These are phyloP conservation scores for Lontra canadensis DNA, from an alignment of 2,113 vertebrate species.

Conservation along the genomic window DNA sequence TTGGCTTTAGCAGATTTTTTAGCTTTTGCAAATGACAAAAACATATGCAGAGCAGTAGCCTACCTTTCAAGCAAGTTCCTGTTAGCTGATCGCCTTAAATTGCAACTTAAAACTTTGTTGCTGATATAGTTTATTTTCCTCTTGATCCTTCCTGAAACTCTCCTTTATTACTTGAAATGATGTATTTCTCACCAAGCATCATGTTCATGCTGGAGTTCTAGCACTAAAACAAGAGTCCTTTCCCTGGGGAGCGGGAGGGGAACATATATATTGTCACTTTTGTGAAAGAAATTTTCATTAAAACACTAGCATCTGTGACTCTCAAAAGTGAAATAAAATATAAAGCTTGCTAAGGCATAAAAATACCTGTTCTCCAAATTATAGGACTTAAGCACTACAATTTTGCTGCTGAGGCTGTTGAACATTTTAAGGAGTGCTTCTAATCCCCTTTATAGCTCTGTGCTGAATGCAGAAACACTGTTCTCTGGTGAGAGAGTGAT, in stretches of 20 bases:
- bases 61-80: slow-evolving; percentile 10
- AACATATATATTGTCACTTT: slow-evolving; percentile 18
- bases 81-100: slow-evolving; percentile 55
- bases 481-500: not conserved
- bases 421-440: slow-evolving; percentile 61
- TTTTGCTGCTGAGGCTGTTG: slow-evolving; percentile 53
- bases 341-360: slow-evolving; percentile 52
- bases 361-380: slow-evolving; percentile 19
- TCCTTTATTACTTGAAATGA: slow-evolving; percentile 43
- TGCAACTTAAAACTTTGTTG: slow-evolving; percentile 44
- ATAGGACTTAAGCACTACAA: not conserved
- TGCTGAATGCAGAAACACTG: slow-evolving; percentile 33
- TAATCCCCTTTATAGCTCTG: slow-evolving; percentile 56
- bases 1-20: slow-evolving; percentile 10
- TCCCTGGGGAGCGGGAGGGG: not conserved
- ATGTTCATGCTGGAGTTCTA: not conserved
- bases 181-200: not conserved
- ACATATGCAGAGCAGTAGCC: not conserved
- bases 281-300: slow-evolving; percentile 51
- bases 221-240: slow-evolving; percentile 31
- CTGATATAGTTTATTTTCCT: slow-evolving; percentile 41
- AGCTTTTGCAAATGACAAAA: slow-evolving; percentile 35
- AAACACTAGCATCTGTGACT: slow-evolving; percentile 56
- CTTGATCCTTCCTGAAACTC: not conserved
- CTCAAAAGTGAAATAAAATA: slow-evolving; percentile 70